Conservation (phyloP, 2,797 vertebrate species). For the Eidolon dupreanum region DNA sequence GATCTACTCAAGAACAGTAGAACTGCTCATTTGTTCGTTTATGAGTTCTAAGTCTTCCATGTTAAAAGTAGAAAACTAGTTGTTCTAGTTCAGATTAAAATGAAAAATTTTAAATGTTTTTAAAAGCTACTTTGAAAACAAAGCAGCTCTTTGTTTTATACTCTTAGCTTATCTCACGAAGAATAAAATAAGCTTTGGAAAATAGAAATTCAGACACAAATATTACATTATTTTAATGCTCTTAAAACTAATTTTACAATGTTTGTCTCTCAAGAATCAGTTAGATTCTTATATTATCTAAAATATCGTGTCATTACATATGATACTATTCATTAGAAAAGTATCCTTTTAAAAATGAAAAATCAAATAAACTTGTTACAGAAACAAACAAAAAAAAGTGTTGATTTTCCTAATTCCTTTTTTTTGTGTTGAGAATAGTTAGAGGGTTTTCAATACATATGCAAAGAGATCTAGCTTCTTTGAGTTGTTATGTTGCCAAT, state of each 20-base stretch:
- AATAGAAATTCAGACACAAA: not conserved
- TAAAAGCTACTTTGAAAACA: not conserved
- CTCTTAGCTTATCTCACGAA: not conserved
- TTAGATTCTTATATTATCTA: not conserved
- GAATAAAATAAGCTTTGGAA: not conserved
- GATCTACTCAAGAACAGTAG: not conserved
- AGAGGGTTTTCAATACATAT: not conserved
- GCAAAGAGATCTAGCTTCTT: not conserved
- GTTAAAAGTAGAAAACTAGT: not conserved
- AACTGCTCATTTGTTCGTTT: not conserved
- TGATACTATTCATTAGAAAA: not conserved
- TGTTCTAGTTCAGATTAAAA: not conserved
- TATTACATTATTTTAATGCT: not conserved
- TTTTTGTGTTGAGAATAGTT: not conserved
- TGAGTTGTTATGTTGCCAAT: not conserved
- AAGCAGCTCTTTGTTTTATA: not conserved
- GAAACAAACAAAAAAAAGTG: not conserved
- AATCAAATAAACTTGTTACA: not conserved
- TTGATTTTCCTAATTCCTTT: not conserved
- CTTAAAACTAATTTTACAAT: not conserved
- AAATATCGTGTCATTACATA: not conserved
- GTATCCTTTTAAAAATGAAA: not conserved
- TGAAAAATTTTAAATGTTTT: not conserved
- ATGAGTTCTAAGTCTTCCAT: not conserved
- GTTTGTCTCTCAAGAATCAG: not conserved